phyloP scores from a whole-genome alignment of 2,113 vertebrate species.

The Trachemys scripta region DNA sequence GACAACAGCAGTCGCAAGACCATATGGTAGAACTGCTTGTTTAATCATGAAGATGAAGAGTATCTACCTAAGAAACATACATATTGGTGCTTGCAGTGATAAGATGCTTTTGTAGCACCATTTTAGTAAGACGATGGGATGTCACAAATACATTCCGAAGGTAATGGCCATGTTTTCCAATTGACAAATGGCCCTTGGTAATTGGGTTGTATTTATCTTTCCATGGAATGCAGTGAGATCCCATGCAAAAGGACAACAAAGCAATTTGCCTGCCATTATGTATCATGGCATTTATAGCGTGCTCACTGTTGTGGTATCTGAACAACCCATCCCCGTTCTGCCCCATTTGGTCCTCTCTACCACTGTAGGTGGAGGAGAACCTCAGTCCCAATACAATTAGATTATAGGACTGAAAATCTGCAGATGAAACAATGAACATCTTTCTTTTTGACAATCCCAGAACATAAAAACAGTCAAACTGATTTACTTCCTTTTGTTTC shows the following conservation, averaged over 20 bases:
- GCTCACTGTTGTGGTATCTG: background rate
- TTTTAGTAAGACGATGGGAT: background rate
- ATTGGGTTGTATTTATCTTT: accelerated
- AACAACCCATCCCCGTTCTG: background rate
- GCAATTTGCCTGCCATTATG: background rate
- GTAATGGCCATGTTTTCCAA: background rate
- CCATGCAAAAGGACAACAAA: background rate
- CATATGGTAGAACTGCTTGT: accelerated
- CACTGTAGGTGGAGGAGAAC: background rate
- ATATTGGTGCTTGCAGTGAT: background rate
- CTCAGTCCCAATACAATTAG: background rate
- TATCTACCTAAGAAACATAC: background rate
- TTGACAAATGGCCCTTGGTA: background rate
- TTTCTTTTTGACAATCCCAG: background rate
- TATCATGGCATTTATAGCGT: background rate
- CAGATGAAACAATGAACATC: background rate
- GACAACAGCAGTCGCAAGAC: background rate
- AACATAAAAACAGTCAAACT: background rate
- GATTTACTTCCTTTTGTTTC: slow-evolving; percentile 26
- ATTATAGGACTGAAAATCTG: background rate
- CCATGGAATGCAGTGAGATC: background rate
- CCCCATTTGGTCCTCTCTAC: accelerated
- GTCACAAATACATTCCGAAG: background rate
- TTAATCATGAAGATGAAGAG: background rate
- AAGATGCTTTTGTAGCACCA: background rate